Evolutionary conservation across 2,888 invertebrate genomes (phyloP), one percentile per base, ranked within the genome.

Genomic region (Hybos culiciformis): DNA sequence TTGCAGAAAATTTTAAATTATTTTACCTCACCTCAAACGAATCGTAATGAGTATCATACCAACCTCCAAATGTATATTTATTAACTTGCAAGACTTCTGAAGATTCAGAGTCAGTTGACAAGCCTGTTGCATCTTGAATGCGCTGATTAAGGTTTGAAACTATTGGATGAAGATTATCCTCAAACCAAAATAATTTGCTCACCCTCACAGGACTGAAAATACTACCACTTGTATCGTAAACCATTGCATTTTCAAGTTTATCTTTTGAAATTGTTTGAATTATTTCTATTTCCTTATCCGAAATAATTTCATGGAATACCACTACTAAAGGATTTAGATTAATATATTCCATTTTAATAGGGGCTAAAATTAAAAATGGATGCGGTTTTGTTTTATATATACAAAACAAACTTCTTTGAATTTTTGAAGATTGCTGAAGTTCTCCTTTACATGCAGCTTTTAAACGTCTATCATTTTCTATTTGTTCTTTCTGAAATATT

Each of bases 31-130:
- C 14, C n/a, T n/a, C 60, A 26, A 62, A 60, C 43, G 51, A 62
- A 44, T 62, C 62, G 37, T 42, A 57, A 38, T 62, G 62, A 3
- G 47, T 53, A n/a, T 47, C 56, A 29, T 63, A 62, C 39, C 61
- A 60, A 0, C 62, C 62, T 2, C 63, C 62, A 8, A 63, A 41
- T 0, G 63, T 63, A 42, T 62, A 62, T 41, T 62, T 62, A 57
- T 59, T 59, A 4, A 61, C 51, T 48, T 62, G 62, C 15, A 62
- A 24, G 50, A 55, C 50, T 44, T 62, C 62, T 14, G 60, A 56
- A 1, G 53, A 54, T 0, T 36, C 5, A n/a, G n/a, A n/a, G n/a
- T n/a, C n/a, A 23, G 59, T 31, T 33, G 56, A 46, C 20, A 62
- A 57, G 0, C 60, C 57, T 0, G 58, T 61, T 60, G 62, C 60